phyloP scores from a whole-genome alignment of 35 echinoderm and acorn worm species.

The Lytechinus pictus region DNA sequence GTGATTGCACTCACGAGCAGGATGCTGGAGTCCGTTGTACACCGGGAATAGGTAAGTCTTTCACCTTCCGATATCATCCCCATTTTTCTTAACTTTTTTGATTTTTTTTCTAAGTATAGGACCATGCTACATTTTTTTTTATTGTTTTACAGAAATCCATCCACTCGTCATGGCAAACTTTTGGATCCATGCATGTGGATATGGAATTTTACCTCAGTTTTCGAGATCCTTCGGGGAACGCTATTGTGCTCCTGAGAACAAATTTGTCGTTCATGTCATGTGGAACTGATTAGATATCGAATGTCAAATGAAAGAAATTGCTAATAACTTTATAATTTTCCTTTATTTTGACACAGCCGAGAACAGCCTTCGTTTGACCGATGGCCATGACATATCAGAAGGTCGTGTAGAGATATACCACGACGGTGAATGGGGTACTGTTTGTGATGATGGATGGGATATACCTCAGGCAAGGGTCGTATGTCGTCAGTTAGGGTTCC shows the following conservation, averaged over 20 bases:
- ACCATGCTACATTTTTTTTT: too few relatives aligned
- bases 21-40: conserved; percentile 16
- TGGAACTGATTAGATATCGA: not conserved
- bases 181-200: too few relatives aligned
- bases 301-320: not conserved
- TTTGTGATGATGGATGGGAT: conserved; percentile 6
- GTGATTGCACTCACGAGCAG: not conserved
- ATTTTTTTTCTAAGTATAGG: too few relatives aligned
- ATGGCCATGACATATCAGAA: not conserved
- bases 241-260: too few relatives aligned
- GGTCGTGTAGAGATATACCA: not conserved
- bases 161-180: too few relatives aligned
- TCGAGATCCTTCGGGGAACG: too few relatives aligned
- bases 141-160: too few relatives aligned
- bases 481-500: not conserved
- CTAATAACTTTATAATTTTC: not conserved
- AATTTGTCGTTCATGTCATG: not conserved
- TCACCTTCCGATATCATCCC: not conserved
- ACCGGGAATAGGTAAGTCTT: not conserved
- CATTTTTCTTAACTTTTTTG: too few relatives aligned
- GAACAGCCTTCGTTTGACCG: not conserved
- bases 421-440: not conserved
- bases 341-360: not conserved
- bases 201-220: too few relatives aligned
- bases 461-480: not conserved